Base-by-base conservation (phyloP, 2,113 vertebrate species). In the Hemiprocne comata region DNA sequence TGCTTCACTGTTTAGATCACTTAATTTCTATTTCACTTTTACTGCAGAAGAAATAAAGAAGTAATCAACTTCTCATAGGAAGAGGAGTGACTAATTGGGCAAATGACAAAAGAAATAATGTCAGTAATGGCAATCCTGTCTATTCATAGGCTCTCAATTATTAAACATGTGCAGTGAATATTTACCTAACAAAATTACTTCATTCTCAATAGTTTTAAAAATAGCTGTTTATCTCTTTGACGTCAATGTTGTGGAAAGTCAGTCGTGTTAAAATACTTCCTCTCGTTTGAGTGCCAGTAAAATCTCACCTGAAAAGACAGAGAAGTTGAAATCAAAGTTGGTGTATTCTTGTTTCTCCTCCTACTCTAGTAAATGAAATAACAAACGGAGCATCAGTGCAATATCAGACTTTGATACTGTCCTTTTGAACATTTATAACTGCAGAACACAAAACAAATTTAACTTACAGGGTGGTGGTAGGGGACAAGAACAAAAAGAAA, bases 131-230 rank as follows among this genome's bases (percentile, higher is more conserved):
- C 31, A 33, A 2, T 71, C 13, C 8, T 76, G 24, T n/a, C 28
- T 70, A 1, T 66, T 66, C 8, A 7, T 34, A 71, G 28, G n/a
- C 54, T 79, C 1, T 71, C 0, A 0, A 20, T 58, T 46, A 13
- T 50, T 76, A 46, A 93, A 40, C 19, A 53, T 0, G 0, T 54
- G 13, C 29, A 33, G 10, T 65, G n/a, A 18, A 5, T 57, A 57
- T 57, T 92, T 94, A 13, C 44, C 2, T 73, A 17, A 17, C 5
- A 5, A 31, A 73, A 23, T 73, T 28, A 54, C 9, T 55, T 87
- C 28, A 50, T 77, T 86, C 13, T 76, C 58, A 38, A 23, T 10
- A 60, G 12, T 42, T 74, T 44, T 20, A 5, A 40, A 64, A 78
- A 65, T 15, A 69, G 31, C 14, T 66, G 13, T 48, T 76, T 24